Conservation (phyloP, 1,140 invertebrate genomes). For the Drosophila lowei region DNA sequence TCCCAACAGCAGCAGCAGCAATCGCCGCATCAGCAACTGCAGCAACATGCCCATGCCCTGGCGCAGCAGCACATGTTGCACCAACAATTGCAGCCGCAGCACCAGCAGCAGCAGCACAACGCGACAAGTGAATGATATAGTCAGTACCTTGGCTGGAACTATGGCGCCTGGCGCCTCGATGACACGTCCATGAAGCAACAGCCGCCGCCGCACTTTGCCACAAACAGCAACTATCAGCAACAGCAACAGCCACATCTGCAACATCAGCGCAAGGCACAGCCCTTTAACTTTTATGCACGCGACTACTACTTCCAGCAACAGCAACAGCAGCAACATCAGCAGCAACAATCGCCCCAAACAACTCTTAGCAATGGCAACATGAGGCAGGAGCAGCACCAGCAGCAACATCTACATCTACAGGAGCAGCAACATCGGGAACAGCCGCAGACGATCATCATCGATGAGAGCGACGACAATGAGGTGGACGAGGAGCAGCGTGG, state of each 20-base stretch:
- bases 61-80: constrained; percentile 74
- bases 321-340: constrained; percentile 42
- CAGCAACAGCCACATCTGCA: constrained; percentile 9
- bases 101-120: constrained; percentile 77
- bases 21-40: constrained; percentile 59
- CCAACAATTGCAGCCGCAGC: constrained; percentile 68
- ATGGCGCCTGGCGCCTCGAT: constrained; percentile 69
- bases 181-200: constrained; percentile 60
- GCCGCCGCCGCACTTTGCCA: constrained; percentile 34
- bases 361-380: constrained; percentile 61
- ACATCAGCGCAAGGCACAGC: constrained; percentile 40
- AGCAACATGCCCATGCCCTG: constrained; percentile 82
- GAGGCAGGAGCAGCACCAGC: constrained; percentile 45
- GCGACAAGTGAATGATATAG: constrained; percentile 82
- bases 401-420: constrained; percentile 22
- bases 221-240: constrained; percentile 33
- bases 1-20: constrained; percentile 47
- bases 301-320: constrained; percentile 53
- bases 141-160: constrained; percentile 79
- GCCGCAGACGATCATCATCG: constrained; percentile 70
- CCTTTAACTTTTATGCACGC: constrained; percentile 57
- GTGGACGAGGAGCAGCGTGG: constrained; percentile 54
- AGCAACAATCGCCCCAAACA: constrained; percentile 38
- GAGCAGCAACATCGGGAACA: constrained; percentile 3
- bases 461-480: constrained; percentile 72